These are phyloP conservation scores for Phymatocera aterrima DNA, from an alignment of 2,888 invertebrate species.

Conservation along the genomic window DNA sequence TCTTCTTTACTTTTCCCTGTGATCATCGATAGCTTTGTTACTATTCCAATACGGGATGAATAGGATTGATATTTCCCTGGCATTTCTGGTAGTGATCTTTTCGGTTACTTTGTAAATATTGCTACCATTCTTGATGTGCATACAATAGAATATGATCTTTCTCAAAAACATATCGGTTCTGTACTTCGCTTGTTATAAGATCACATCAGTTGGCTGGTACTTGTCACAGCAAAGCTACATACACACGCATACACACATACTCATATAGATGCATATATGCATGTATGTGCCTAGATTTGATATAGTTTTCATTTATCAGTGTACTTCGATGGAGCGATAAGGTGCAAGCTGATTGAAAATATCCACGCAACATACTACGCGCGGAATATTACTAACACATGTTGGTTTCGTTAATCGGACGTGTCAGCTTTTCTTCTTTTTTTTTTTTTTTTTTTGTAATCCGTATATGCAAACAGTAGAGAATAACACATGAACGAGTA, in stretches of 20 bases:
- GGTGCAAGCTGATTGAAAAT: background rate
- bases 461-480: background rate
- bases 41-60: background rate
- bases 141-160: background rate
- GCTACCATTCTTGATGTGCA: background rate
- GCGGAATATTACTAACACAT: background rate
- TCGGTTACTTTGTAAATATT: background rate
- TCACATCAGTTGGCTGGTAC: background rate
- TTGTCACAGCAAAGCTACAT: background rate
- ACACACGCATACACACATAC: background rate
- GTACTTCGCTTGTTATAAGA: background rate
- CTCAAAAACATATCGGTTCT: background rate
- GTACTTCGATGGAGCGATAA: background rate
- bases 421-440: background rate
- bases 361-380: background rate
- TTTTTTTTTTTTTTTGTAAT: background rate
- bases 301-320: background rate
- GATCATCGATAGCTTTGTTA: background rate
- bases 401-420: background rate
- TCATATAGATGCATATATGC: background rate
- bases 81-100: background rate
- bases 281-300: background rate
- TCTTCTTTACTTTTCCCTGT: background rate
- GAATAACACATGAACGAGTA: background rate
- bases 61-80: background rate